A percentile compares a stretch with the other conserved stretches of the same genome.
Conservation (phyloP, 2,888 invertebrate species). For the Byasa hedistus region DNA sequence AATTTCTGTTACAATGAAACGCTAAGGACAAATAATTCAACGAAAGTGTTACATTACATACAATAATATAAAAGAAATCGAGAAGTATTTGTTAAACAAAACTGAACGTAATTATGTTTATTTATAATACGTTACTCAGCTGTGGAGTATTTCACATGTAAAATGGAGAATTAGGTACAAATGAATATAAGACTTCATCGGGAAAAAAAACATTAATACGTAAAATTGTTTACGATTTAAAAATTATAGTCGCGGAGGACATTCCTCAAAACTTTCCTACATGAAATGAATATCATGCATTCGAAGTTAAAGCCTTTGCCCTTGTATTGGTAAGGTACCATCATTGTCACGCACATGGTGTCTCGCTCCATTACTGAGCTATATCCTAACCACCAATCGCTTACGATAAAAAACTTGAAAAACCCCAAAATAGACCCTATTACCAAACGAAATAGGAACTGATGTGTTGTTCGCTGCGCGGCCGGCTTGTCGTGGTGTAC, state of each 20-base stretch:
- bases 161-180: too few relatives aligned
- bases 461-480: constrained; percentile 26
- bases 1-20: constrained; percentile 36
- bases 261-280: constrained; percentile 56
- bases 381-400: constrained; percentile 51
- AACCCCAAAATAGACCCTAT: constrained; percentile 38
- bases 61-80: not conserved
- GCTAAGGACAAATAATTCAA: not conserved
- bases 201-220: not conserved
- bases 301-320: constrained; percentile 58
- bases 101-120: too few relatives aligned
- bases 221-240: not conserved
- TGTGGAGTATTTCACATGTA: too few relatives aligned
- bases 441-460: constrained; percentile 12
- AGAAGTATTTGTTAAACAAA: too few relatives aligned
- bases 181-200: too few relatives aligned
- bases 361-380: constrained; percentile 74
- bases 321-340: constrained; percentile 66
- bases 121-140: too few relatives aligned
- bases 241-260: constrained; percentile 20
- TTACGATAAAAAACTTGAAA: constrained; percentile 24
- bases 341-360: constrained; percentile 75
- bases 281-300: constrained; percentile 42
- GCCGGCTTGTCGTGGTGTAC: constrained; percentile 49
- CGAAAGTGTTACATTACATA: not conserved